A percentile compares a stretch with the other conserved stretches of the same genome.
phyloP scores from a whole-genome alignment of 2,888 invertebrate species.

The Drosophila tripunctata region DNA sequence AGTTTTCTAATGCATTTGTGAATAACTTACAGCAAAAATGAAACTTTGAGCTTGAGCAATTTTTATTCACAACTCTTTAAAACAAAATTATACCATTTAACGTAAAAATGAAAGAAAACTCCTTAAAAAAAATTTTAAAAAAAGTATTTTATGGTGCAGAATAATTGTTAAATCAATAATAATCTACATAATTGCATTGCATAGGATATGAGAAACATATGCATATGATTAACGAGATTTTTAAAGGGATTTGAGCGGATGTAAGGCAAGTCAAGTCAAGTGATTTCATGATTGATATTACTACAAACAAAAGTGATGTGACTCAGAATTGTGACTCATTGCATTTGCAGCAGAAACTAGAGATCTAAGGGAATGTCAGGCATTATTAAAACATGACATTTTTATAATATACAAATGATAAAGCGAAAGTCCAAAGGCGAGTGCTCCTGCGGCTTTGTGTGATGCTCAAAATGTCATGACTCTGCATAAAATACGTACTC shows the following conservation, averaged over 20 bases:
- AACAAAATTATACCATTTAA: no score
- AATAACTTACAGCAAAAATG: no score
- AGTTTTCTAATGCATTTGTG: no score
- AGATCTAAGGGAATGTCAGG: slow-evolving; percentile 22
- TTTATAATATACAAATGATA: slow-evolving; percentile 37
- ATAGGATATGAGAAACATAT: no score
- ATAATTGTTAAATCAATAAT: no score
- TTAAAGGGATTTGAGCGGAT: not conserved
- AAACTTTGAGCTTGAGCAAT: no score
- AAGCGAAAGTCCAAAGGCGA: slow-evolving; percentile 16
- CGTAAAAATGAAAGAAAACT: no score
- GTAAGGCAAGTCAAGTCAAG: not conserved
- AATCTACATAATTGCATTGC: no score
- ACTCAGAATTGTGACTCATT: slow-evolving; percentile 27
- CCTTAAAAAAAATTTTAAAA: no score
- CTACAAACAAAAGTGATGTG: slow-evolving; percentile 2
- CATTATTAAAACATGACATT: slow-evolving; percentile 43
- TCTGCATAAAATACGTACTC: slow-evolving; percentile 48
- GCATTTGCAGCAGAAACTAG: slow-evolving; percentile 13
- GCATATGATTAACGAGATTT: slow-evolving; percentile 22
- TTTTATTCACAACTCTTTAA: no score
- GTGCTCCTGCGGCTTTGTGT: not conserved
- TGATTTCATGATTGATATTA: slow-evolving; percentile 6
- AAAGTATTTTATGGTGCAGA: no score
- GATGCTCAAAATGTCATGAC: slow-evolving; percentile 37